Conservation (phyloP, 1,140 invertebrate species). For the Bicyclus anynana region DNA sequence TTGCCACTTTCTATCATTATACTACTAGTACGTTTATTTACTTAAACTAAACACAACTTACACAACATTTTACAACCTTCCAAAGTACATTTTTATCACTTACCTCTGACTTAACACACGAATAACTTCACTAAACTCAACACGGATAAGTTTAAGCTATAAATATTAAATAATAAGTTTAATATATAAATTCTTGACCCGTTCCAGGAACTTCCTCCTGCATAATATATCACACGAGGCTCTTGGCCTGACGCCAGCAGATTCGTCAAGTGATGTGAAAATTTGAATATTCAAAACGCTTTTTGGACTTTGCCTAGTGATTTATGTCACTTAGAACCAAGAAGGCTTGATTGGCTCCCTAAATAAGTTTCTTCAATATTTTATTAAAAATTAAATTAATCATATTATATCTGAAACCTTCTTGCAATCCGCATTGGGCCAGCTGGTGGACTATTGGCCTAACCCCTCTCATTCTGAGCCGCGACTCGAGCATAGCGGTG, state of each 20-base stretch:
- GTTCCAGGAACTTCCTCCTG: slow-evolving; percentile 12
- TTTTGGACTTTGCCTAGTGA: neutral
- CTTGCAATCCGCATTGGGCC: no score
- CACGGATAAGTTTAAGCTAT: neutral
- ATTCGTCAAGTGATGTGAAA: slow-evolving; percentile 19
- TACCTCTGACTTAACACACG: neutral
- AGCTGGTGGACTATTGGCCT: no score
- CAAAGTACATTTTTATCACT: neutral
- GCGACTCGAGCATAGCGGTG: no score
- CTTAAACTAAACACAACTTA: no score
- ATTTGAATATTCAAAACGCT: slow-evolving; percentile 16
- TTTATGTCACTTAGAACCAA: neutral
- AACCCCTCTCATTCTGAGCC: no score
- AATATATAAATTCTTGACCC: slow-evolving; percentile 6
- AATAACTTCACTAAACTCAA: neutral
- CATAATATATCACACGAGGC: slow-evolving; percentile 16
- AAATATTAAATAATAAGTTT: slow-evolving; percentile 1
- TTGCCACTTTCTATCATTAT: no score
- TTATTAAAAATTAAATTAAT: no score
- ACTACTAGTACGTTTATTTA: no score
- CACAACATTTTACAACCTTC: no score
- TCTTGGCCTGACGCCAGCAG: slow-evolving; percentile 20
- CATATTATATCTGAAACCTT: no score
- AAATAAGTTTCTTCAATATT: no score
- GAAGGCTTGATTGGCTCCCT: neutral